Evolutionary conservation across 2,888 invertebrate species (phyloP).

Genomic region (Hyposoter dolosus): DNA sequence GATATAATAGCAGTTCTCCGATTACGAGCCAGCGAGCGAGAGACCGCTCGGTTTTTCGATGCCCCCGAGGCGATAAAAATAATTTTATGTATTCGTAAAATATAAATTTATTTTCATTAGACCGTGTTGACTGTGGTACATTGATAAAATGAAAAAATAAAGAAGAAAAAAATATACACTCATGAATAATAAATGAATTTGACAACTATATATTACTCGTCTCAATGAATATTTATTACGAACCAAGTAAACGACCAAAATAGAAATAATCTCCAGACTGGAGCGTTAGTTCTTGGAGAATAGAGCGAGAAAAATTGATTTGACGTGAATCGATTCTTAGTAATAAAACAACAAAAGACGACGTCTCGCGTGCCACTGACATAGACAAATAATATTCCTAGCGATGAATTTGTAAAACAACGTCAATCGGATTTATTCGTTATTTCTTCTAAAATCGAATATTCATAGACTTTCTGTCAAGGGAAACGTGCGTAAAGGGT

Average conservation of each 20-base stretch:
- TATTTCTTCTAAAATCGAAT: background rate
- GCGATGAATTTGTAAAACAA: background rate
- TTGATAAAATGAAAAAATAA: conserved; percentile 17
- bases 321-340: background rate
- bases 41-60: conserved; percentile 32
- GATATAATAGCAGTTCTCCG: conserved; percentile 49
- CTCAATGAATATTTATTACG: conserved; percentile 29
- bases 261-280: conserved; percentile 18
- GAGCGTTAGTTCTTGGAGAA: background rate
- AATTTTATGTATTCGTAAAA: conserved; percentile 40
- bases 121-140: background rate
- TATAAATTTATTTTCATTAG: conserved; percentile 41
- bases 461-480: background rate
- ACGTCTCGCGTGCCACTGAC: background rate
- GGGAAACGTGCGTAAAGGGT: background rate
- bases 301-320: conserved; percentile 3
- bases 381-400: background rate
- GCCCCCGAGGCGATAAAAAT: conserved; percentile 36
- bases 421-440: background rate
- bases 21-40: conserved; percentile 35
- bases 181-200: conserved; percentile 27
- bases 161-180: background rate
- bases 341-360: background rate
- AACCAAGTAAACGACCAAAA: conserved; percentile 13
- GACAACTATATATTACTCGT: conserved; percentile 22